A percentile compares a stretch with the other conserved stretches of the same genome.
Conservation (phyloP, 2,888 invertebrate species). For the Drosophila koepferae region DNA sequence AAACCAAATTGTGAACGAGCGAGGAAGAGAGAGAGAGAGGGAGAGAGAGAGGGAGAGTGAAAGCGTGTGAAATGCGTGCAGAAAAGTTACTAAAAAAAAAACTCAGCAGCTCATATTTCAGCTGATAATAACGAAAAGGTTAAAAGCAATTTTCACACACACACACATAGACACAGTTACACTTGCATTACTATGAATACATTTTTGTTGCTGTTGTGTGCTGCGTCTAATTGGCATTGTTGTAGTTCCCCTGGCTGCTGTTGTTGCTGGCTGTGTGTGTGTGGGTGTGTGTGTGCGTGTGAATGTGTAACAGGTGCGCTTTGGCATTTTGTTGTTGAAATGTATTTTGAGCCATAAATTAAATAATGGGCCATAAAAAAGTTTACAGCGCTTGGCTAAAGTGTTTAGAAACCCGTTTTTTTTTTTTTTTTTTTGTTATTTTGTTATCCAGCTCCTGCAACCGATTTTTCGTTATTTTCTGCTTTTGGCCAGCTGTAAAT, state of each 20-base stretch:
- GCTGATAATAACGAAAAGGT: conserved; percentile 68
- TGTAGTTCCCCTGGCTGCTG: conserved; percentile 40
- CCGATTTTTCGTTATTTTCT: background rate
- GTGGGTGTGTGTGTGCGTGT: conserved; percentile 13
- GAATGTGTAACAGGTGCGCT: conserved; percentile 71
- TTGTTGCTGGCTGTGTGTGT: conserved; percentile 12
- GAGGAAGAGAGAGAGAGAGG: background rate
- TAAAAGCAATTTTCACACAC: conserved; percentile 48
- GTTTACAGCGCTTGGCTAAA: conserved; percentile 62
- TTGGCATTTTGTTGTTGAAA: conserved; percentile 63
- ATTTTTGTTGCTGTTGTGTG: conserved; percentile 48
- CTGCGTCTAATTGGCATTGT: conserved; percentile 70
- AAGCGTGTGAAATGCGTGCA: conserved; percentile 15
- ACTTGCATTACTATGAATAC: conserved; percentile 58
- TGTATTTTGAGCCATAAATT: conserved; percentile 75
- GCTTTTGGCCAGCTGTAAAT: conserved; percentile 53
- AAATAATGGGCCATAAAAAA: conserved; percentile 77
- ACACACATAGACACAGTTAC: conserved; percentile 4
- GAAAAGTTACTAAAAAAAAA: conserved; percentile 49
- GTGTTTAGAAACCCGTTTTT: conserved; percentile 58
- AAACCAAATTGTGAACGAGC: conserved; percentile 10
- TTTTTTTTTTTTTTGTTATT: conserved; percentile 8
- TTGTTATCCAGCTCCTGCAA: conserved; percentile 1
- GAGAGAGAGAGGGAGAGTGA: background rate
- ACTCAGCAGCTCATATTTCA: conserved; percentile 70